Base-by-base conservation (phyloP, 2,797 vertebrate genomes). In the Spondyliosoma cantharus region DNA sequence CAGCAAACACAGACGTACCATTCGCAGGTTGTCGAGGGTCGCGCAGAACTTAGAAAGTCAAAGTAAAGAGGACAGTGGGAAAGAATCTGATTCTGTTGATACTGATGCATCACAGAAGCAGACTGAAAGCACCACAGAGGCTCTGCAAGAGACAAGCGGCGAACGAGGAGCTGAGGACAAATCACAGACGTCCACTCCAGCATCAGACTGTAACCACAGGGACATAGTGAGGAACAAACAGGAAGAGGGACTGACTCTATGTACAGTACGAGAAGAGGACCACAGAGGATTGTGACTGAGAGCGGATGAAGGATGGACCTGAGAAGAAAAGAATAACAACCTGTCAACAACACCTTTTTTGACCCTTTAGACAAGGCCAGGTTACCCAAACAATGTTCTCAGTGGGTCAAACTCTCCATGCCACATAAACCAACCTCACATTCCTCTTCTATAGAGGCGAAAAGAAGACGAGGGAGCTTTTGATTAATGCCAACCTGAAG, bases 1-100 rank as follows among this genome's bases (percentile, higher is more conserved):
- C 43, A 75, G 92, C 87, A 57, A 63, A 6, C 83, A 85, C 56
- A 73, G 93, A 5, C 86, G 73, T 59, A 95, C 95, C 58, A 89
- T 93, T 43, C 91, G 92, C 60, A 92, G 92, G 74, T 85, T 83
- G n/a, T 1, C 25, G 0, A 71, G 2, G 22, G 43, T 1, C 4
- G 0, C 14, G 0, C 20, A 42, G 32, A 37, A 22, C 22, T 48
- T 14, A 19, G 81, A 72, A 9, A 63, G 22, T 14, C 52, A 7
- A 15, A 62, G 20, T 7, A 48, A 76, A 58, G 54, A 71, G 29
- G 80, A 84, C 20, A 60, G 43, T 2, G 82, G 16, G 12, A 54
- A 15, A 49, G 78, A 67, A n/a, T n/a, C 37, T 0, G 72, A 71
- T 2, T 32, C 15, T 14, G 24, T 16, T 6, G 29, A 54, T 7